Percentiles rank a stretch among this genome's conserved stretches.
Evolutionary conservation across 1,140 invertebrate species (phyloP).

Genomic region (Bombus fervidus): DNA sequence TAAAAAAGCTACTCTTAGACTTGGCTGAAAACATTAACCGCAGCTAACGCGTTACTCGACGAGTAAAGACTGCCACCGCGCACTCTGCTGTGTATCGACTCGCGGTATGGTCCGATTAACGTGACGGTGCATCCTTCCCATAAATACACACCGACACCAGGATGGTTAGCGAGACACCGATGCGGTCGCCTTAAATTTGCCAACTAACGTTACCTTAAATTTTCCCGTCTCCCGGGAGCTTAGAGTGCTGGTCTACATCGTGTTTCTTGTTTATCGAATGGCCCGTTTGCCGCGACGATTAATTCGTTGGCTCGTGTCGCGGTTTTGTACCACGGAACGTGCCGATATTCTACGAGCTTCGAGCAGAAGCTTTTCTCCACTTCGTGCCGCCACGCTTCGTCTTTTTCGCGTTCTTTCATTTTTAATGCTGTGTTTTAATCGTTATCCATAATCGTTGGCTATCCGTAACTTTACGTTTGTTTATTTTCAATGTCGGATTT

Average conservation of each 20-base stretch:
- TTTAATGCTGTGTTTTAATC: too few relatives aligned
- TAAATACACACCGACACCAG: conserved; percentile 38
- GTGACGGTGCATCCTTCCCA: conserved; percentile 46
- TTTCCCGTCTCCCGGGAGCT: conserved; percentile 13
- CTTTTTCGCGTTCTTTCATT: not conserved
- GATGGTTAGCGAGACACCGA: conserved; percentile 45
- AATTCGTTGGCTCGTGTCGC: conserved; percentile 30
- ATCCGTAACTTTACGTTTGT: too few relatives aligned
- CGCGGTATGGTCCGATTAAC: conserved; percentile 49
- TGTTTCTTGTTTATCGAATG: conserved; percentile 39
- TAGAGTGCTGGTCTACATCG: conserved; percentile 49
- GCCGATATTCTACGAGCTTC: not conserved
- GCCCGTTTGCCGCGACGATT: conserved; percentile 8
- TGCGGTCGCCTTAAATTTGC: conserved; percentile 47
- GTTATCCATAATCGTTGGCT: too few relatives aligned
- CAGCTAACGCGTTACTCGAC: not conserved
- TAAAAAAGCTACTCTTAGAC: not conserved
- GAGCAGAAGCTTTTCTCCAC: not conserved
- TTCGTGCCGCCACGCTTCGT: not conserved
- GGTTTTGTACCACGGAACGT: conserved; percentile 2
- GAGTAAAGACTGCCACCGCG: not conserved
- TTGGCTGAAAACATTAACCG: not conserved
- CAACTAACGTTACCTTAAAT: conserved; percentile 45
- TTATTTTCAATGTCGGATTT: too few relatives aligned
- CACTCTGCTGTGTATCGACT: not conserved